These are phyloP conservation scores for Scaptomyza graminum DNA, from an alignment of 1,140 invertebrate genomes.

Conservation along the genomic window DNA sequence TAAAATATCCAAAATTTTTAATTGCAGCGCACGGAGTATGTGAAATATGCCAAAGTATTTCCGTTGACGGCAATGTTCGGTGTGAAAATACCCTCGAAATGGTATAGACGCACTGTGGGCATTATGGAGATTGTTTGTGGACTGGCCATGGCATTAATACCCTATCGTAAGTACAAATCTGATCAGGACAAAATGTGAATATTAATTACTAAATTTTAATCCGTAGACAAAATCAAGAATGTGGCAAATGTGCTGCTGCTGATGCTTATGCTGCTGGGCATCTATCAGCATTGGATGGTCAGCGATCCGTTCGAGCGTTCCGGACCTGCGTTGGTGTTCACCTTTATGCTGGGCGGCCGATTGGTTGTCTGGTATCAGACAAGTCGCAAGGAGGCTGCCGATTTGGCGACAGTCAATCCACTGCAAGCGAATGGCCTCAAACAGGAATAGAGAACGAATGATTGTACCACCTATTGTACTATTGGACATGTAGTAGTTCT, in stretches of 20 bases:
- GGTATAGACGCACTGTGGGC: conserved; percentile 95
- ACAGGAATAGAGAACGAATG: conserved; percentile 85
- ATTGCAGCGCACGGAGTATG: conserved; percentile 97
- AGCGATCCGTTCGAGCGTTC: conserved; percentile 96
- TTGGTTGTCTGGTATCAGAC: conserved; percentile 90
- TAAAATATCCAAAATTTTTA: conserved; percentile 53
- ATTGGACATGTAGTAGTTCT: conserved; percentile 17
- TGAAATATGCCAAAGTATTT: conserved; percentile 98
- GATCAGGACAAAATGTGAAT: background rate
- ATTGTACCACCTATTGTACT: background rate
- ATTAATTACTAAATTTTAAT: conserved; percentile 54
- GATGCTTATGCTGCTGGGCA: conserved; percentile 92
- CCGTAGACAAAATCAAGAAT: conserved; percentile 94
- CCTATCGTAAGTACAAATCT: conserved; percentile 89
- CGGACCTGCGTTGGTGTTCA: conserved; percentile 96
- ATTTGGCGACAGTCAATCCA: conserved; percentile 84
- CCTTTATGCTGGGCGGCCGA: conserved; percentile 96
- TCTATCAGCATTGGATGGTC: conserved; percentile 96
- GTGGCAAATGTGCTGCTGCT: conserved; percentile 93
- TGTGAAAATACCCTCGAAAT: conserved; percentile 96
- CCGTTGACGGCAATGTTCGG: conserved; percentile 92
- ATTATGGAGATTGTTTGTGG: conserved; percentile 95
- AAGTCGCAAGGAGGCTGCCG: conserved; percentile 85
- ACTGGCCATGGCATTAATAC: conserved; percentile 93
- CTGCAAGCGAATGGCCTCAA: conserved; percentile 87